These are phyloP conservation scores for Caenorhabditis briggsae DNA, from an alignment of 1,140 invertebrate genomes.

Conservation along the genomic window DNA sequence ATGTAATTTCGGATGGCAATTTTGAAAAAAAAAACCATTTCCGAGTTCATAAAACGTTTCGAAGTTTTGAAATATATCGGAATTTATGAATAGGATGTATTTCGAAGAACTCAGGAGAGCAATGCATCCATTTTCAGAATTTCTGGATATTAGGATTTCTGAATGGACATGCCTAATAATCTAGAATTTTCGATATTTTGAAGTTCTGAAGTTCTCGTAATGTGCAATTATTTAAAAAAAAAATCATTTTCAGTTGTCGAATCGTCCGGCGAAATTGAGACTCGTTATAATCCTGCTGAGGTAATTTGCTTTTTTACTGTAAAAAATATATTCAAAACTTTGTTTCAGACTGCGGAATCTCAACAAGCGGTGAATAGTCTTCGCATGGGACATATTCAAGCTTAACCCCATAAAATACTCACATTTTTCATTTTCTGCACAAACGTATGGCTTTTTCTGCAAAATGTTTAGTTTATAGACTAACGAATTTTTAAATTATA, in stretches of 20 bases:
- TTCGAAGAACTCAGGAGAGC: too few species aligned
- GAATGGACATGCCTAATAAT: too few species aligned
- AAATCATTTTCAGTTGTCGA: slow-evolving; percentile 7
- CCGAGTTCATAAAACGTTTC: too few species aligned
- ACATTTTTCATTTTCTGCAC: neutral
- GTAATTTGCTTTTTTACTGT: neutral
- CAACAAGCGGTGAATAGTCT: slow-evolving; percentile 47
- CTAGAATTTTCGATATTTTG: too few species aligned
- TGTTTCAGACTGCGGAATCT: neutral
- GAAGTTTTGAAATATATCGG: too few species aligned
- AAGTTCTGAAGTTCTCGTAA: neutral
- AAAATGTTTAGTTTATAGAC: neutral
- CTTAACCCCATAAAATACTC: neutral
- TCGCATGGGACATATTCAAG: slow-evolving; percentile 16
- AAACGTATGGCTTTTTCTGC: neutral
- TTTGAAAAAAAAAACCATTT: too few species aligned
- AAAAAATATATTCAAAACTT: neutral
- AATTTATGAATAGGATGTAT: neutral
- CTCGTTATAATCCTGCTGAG: slow-evolving; percentile 38
- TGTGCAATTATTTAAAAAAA: neutral
- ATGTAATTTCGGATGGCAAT: too few species aligned
- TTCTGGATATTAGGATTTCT: too few species aligned
- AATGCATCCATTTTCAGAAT: too few species aligned
- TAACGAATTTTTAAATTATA: neutral
- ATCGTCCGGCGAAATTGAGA: slow-evolving; percentile 38